These are phyloP conservation scores for Podarcis lilfordi DNA, from an alignment of 2,797 vertebrate genomes.

Conservation along the genomic window DNA sequence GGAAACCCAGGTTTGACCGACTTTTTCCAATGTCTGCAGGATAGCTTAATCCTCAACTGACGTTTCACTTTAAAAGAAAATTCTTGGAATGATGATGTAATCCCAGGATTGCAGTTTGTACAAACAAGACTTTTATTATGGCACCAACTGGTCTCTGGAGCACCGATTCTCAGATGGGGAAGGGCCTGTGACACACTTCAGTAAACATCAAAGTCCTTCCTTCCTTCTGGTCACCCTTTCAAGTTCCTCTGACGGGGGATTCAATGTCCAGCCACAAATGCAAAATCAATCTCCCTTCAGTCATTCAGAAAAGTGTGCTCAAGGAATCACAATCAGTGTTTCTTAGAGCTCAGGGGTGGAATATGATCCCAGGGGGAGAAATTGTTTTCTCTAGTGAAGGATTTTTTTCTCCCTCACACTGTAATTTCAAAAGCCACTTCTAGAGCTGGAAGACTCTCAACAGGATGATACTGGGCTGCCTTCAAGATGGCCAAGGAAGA, in stretches of 20 bases:
- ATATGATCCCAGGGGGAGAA: background rate
- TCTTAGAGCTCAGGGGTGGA: background rate
- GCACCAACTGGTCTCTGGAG: background rate
- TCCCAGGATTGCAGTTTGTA: constrained; percentile 27
- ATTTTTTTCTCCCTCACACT: fast-evolving
- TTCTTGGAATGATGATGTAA: constrained; percentile 65
- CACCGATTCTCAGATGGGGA: background rate
- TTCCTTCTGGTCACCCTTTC: background rate
- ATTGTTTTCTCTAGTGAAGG: background rate
- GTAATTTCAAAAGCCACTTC: background rate
- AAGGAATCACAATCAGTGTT: background rate
- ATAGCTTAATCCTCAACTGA: constrained; percentile 30
- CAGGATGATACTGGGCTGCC: background rate
- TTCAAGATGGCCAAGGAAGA: background rate
- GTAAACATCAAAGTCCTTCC: fast-evolving
- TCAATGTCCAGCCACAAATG: background rate
- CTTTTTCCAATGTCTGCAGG: background rate
- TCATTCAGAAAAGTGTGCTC: background rate
- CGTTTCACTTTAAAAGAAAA: constrained; percentile 36
- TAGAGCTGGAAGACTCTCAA: background rate
- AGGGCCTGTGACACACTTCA: background rate
- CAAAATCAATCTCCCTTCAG: background rate
- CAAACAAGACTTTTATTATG: constrained; percentile 53
- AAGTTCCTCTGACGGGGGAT: background rate
- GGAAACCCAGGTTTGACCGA: background rate